Conservation (phyloP, 1,140 invertebrate genomes). For the Lepidurus arcticus region DNA sequence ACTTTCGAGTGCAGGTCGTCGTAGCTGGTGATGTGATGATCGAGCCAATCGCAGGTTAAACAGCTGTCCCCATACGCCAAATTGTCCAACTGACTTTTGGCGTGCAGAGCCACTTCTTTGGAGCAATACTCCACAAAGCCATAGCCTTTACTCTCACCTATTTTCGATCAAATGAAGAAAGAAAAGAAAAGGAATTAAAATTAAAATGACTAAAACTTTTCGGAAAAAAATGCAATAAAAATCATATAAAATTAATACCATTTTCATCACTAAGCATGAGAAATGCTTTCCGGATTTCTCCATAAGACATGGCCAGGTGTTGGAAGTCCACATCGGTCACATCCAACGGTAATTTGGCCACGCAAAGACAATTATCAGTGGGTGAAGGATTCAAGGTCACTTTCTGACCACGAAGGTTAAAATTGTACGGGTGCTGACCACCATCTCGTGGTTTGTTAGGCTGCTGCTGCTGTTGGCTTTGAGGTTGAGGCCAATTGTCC, state of each 20-base stretch:
- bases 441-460: not conserved
- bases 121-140: slow-evolving; percentile 55
- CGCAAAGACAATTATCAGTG: slow-evolving; percentile 52
- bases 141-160: slow-evolving; percentile 55
- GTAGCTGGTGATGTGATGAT: slow-evolving; percentile 49
- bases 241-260: slow-evolving; percentile 42
- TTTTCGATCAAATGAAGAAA: not conserved
- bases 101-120: slow-evolving; percentile 49
- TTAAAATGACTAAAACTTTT: not conserved
- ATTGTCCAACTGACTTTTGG: slow-evolving; percentile 49
- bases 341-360: slow-evolving; percentile 50
- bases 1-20: slow-evolving; percentile 52
- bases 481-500: slow-evolving; percentile 21
- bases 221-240: not conserved
- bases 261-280: slow-evolving; percentile 53
- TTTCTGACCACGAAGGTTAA: slow-evolving; percentile 44
- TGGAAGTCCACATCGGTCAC: slow-evolving; percentile 50
- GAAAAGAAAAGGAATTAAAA: not conserved
- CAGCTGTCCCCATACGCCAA: slow-evolving; percentile 44
- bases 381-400: slow-evolving; percentile 47
- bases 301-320: slow-evolving; percentile 47
- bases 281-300: slow-evolving; percentile 50
- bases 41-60: slow-evolving; percentile 53
- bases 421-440: slow-evolving; percentile 3
- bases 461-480: slow-evolving; percentile 11